These are phyloP conservation scores for Passer montanus DNA, from an alignment of 2,113 vertebrate species.

Conservation along the genomic window DNA sequence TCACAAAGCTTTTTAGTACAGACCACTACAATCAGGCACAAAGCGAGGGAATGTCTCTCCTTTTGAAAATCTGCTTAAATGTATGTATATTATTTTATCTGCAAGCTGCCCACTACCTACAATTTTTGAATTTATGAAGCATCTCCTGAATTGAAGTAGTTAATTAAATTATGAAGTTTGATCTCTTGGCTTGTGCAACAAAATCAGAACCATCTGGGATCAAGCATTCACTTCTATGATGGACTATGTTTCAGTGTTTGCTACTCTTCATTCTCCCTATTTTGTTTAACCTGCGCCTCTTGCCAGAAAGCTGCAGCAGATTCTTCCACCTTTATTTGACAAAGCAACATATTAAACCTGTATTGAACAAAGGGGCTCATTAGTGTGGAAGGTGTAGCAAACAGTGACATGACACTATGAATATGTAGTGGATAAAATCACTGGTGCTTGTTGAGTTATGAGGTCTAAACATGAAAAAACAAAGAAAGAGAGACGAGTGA, in stretches of 20 bases:
- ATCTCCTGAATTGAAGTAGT: background rate
- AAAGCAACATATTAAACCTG: conserved; percentile 44
- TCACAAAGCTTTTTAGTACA: background rate
- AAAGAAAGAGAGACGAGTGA: conserved; percentile 68
- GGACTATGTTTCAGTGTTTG: background rate
- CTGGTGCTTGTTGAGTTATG: conserved; percentile 61
- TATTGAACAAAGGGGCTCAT: conserved; percentile 59
- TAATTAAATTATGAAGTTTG: background rate
- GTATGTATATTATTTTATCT: background rate
- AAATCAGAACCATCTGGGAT: conserved; percentile 5
- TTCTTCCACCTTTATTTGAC: conserved; percentile 50
- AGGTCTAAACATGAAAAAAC: conserved; percentile 65
- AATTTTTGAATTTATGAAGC: background rate
- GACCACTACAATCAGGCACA: background rate
- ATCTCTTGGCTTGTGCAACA: background rate
- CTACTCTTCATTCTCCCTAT: background rate
- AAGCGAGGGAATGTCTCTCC: background rate
- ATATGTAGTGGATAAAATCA: conserved; percentile 38
- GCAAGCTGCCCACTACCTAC: background rate
- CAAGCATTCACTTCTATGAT: background rate
- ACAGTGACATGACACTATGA: conserved; percentile 52
- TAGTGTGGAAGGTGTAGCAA: conserved; percentile 53
- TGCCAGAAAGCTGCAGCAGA: conserved; percentile 74
- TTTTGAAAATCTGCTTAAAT: background rate
- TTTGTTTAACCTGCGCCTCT: conserved; percentile 66